phyloP scores from a whole-genome alignment of 1,140 invertebrate genomes.

The Bemisia tabaci region DNA sequence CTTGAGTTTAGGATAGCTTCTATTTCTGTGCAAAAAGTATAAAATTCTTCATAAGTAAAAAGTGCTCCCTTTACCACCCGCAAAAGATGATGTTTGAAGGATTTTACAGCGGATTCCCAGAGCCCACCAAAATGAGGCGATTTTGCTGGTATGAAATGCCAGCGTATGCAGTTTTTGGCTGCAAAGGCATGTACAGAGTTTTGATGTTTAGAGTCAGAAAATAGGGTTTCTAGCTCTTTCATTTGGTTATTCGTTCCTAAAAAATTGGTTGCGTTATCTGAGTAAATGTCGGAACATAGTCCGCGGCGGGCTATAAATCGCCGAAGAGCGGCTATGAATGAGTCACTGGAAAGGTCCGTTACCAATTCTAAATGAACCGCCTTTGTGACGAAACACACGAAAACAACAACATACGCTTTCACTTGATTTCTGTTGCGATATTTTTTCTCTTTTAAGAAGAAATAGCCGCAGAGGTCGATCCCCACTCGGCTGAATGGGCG shows the following conservation, averaged over 20 bases:
- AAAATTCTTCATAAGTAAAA: constrained; percentile 26
- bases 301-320: no score
- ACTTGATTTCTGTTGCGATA: no score
- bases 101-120: constrained; percentile 28
- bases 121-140: constrained; percentile 15
- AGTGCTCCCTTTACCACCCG: constrained; percentile 10
- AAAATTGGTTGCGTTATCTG: no score
- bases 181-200: not conserved
- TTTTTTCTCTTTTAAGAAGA: no score
- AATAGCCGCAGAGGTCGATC: no score
- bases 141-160: constrained; percentile 3
- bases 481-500: no score
- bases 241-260: not conserved
- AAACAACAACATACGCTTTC: no score
- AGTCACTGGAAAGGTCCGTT: no score
- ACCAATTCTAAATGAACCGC: no score
- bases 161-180: not conserved
- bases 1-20: constrained; percentile 25
- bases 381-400: no score
- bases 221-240: not conserved
- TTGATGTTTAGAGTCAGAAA: not conserved
- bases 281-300: no score
- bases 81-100: constrained; percentile 20
- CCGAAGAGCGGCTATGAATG: no score
- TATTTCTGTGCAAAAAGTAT: constrained; percentile 22